These are phyloP conservation scores for Xestia ashworthii DNA, from an alignment of 2,888 invertebrate species.

Conservation along the genomic window DNA sequence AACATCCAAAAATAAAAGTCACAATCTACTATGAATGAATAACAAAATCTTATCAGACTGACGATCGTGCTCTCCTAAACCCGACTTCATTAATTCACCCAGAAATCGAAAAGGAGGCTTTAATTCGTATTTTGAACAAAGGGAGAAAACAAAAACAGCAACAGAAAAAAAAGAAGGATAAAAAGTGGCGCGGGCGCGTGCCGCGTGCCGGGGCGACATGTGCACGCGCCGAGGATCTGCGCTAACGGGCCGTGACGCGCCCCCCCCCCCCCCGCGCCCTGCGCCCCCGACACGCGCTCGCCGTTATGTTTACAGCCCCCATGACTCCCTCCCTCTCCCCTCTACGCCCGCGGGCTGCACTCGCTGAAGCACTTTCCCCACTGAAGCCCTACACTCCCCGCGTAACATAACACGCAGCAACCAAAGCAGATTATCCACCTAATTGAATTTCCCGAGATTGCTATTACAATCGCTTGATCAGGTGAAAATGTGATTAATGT, in stretches of 20 bases:
- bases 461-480: slow-evolving; percentile 83
- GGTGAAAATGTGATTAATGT: slow-evolving; percentile 71
- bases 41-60: slow-evolving; percentile 58
- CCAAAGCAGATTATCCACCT: slow-evolving; percentile 87
- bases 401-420: slow-evolving; percentile 85
- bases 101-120: slow-evolving; percentile 73
- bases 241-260: slow-evolving; percentile 86
- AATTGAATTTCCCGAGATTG: slow-evolving; percentile 90
- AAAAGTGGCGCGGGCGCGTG: slow-evolving; percentile 88
- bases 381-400: slow-evolving; percentile 83
- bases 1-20: slow-evolving; percentile 37
- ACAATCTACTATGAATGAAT: slow-evolving; percentile 57
- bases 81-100: slow-evolving; percentile 75
- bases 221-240: slow-evolving; percentile 87
- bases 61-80: slow-evolving; percentile 71
- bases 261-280: slow-evolving; percentile 61
- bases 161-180: slow-evolving; percentile 83
- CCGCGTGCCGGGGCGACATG: slow-evolving; percentile 90
- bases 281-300: slow-evolving; percentile 79
- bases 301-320: slow-evolving; percentile 81
- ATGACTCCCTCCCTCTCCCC: slow-evolving; percentile 25
- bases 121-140: slow-evolving; percentile 85
- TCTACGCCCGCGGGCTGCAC: slow-evolving; percentile 50
- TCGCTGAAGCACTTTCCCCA: slow-evolving; percentile 85
- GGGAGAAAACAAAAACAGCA: slow-evolving; percentile 84